Conservation (phyloP, 2,113 vertebrate species). For the Manacus vitellinus region DNA sequence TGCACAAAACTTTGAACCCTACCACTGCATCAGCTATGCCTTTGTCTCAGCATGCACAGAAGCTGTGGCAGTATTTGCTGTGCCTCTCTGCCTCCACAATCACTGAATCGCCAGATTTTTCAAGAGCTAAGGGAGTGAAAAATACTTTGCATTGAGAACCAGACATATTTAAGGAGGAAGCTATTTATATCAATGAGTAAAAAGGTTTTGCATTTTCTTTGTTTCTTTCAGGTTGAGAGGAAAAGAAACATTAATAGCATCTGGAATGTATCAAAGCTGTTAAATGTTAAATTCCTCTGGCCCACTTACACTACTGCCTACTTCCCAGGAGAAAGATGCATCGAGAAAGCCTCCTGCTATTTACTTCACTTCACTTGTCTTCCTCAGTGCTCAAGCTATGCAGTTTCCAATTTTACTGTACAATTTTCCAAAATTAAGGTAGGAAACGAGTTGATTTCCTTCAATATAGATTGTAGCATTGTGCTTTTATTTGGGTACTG, state of each 20-base stretch:
- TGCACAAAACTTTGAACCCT: neutral
- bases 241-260: neutral
- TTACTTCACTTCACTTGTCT: neutral
- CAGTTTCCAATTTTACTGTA: neutral
- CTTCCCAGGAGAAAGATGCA: neutral
- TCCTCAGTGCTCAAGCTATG: neutral
- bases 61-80: neutral
- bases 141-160: neutral
- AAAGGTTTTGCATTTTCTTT: neutral
- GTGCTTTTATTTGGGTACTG: neutral
- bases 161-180: neutral
- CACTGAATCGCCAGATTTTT: accelerated
- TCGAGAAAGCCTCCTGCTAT: neutral
- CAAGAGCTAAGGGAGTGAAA: neutral
- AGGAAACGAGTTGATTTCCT: neutral
- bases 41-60: neutral
- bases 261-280: neutral
- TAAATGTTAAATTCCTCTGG: neutral
- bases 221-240: neutral
- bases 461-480: neutral
- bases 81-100: neutral
- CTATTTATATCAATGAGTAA: neutral
- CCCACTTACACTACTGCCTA: neutral
- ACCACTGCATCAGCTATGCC: neutral
- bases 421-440: neutral